phyloP scores from a whole-genome alignment of 2,888 invertebrate species.

The Gastracanthus pulcherrimus region DNA sequence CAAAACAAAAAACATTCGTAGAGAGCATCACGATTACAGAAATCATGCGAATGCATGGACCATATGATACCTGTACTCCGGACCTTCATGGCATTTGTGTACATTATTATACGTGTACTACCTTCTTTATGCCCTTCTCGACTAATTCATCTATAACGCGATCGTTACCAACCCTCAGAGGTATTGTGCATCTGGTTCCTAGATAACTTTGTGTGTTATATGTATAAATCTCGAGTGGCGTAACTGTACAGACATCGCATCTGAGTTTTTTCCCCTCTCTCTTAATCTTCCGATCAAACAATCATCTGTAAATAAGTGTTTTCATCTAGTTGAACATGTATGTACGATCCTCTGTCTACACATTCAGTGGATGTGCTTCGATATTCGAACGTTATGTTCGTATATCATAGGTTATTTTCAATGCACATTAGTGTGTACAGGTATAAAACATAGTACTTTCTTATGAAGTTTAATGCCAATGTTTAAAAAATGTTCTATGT shows the following conservation, averaged over 20 bases:
- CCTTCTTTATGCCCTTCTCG: background rate
- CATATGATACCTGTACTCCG: background rate
- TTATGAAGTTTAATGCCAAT: background rate
- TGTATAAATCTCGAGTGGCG: conserved; percentile 60
- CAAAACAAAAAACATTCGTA: background rate
- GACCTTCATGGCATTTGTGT: background rate
- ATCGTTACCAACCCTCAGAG: conserved; percentile 62
- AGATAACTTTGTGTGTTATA: conserved; percentile 57
- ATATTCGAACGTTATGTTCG: background rate
- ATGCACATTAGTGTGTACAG: too few relatives aligned
- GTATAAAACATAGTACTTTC: too few relatives aligned
- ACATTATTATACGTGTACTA: background rate
- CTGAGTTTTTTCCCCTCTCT: background rate
- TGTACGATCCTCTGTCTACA: background rate
- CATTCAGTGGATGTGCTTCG: background rate
- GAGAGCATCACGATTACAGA: background rate
- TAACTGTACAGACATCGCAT: conserved; percentile 62
- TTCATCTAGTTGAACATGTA: background rate
- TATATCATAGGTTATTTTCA: too few relatives aligned
- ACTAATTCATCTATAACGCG: conserved; percentile 20
- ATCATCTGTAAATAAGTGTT: background rate
- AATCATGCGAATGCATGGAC: conserved; percentile 28
- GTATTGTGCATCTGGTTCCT: conserved; percentile 77
- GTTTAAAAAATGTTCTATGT: background rate
- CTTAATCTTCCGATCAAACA: background rate